Conservation (phyloP, 2,113 vertebrate genomes). For the Saccopteryx leptura region DNA sequence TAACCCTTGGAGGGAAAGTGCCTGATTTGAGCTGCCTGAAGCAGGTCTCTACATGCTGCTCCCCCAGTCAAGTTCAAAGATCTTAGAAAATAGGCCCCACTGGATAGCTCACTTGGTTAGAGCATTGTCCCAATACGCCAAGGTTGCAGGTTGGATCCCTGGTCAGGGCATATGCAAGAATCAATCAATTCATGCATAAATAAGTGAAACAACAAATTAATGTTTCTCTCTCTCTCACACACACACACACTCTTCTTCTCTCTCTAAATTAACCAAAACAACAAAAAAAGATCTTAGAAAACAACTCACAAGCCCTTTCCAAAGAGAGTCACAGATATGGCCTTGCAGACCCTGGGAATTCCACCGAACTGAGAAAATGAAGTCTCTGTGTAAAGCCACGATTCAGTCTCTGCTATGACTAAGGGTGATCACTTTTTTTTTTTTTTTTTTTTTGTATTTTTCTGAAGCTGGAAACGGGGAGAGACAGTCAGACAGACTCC, state of each 20-base stretch:
- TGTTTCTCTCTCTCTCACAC: too few species aligned
- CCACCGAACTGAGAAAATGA: slow-evolving; percentile 17
- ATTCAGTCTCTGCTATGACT: neutral
- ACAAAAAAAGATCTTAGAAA: neutral
- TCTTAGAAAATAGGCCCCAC: neutral
- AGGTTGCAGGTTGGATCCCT: too few species aligned
- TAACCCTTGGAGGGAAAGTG: neutral
- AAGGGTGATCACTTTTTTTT: neutral
- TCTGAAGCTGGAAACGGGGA: too few species aligned
- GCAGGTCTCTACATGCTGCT: neutral
- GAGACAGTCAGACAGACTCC: too few species aligned
- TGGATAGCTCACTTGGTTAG: too few species aligned
- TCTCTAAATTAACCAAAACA: too few species aligned
- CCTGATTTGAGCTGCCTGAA: fast-evolving
- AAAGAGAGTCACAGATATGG: neutral
- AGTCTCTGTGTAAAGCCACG: neutral
- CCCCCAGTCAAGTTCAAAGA: neutral
- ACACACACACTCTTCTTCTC: too few species aligned
- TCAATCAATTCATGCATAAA: too few species aligned
- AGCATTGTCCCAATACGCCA: too few species aligned
- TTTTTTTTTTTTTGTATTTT: too few species aligned
- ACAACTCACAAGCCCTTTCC: neutral
- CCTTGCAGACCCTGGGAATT: neutral
- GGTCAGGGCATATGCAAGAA: too few species aligned
- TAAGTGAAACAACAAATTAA: too few species aligned